Evolutionary conservation across 2,113 vertebrate genomes (phyloP), one percentile per base, ranked within the genome.

Genomic region (Cryptotis parvus): DNA sequence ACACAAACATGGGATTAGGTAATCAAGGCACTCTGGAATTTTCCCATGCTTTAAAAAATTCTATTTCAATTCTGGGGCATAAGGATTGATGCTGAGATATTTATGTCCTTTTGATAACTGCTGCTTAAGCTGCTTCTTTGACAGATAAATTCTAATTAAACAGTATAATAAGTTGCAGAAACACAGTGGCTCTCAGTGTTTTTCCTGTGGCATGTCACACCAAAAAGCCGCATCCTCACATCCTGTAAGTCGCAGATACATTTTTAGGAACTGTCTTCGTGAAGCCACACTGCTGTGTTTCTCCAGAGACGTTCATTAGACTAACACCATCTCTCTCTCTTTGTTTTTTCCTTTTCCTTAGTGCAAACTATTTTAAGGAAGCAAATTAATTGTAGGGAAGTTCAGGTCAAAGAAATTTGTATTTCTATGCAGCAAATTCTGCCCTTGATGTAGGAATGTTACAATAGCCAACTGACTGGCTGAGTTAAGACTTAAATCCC

Each of bases 111-210:
- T 96, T 85, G 93, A 92, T 97, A 95, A 92, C 18, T 95, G 79
- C 91, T 81, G 85, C 91, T 95, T 96, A 89, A 43, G 45, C 77
- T 52, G 82, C 87, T 92, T 92, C 61, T 96, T 94, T 95, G 96
- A 94, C 89, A 96, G 94, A 92, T 70, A 92, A 96, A 74, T 95
- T 97, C 94, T 94, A 92, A 97, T 97, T 95, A 97, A 94, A 89
- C 52, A 9, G 87, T 74, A 68, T 79, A 91, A 94, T 86, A 90
- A 96, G 69, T 82, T 87, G 84, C 52, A 94, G 93, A 94, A 15
- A 0, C 73, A 89, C 33, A 80, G 73, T 39, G 15, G 84, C 75
- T 95, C 81, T 84, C 4, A 12, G 31, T 52, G 89, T 73, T 95
- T 96, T 94, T 94, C 81, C 90, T 93, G 84, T 91, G 94, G 69